phyloP scores from a whole-genome alignment of 2,888 invertebrate species.

The Epinotia bilunana region DNA sequence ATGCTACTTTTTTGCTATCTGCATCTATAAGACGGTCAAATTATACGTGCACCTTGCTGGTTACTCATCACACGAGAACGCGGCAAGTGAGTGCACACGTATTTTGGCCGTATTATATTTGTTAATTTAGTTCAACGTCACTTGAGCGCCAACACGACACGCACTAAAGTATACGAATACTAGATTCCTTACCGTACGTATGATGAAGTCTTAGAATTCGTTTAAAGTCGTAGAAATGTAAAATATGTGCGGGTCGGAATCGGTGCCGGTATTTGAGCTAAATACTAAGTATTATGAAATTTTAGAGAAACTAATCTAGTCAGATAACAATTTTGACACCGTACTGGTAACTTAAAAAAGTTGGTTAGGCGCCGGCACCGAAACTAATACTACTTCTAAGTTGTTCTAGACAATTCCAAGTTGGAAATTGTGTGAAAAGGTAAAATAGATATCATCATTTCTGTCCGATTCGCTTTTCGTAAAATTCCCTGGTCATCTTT shows the following conservation, averaged over 20 bases:
- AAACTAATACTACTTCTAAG: slow-evolving; percentile 26
- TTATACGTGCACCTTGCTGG: neutral
- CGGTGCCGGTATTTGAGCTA: slow-evolving; percentile 25
- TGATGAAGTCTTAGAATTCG: slow-evolving; percentile 20
- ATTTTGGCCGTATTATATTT: neutral
- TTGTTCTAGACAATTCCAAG: slow-evolving; percentile 32
- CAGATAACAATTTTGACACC: slow-evolving; percentile 43
- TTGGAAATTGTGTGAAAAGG: slow-evolving; percentile 20
- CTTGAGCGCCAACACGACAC: slow-evolving; percentile 1
- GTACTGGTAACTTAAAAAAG: slow-evolving; percentile 40
- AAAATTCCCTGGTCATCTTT: neutral
- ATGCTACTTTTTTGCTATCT: slow-evolving; percentile 5
- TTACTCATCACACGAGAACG: neutral
- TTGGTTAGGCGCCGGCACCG: slow-evolving; percentile 34
- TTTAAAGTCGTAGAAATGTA: slow-evolving; percentile 19
- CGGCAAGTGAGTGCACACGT: neutral
- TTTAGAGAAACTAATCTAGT: slow-evolving; percentile 26
- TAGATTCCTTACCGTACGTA: slow-evolving; percentile 6
- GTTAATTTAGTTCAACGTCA: slow-evolving; percentile 8
- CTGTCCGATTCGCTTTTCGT: neutral
- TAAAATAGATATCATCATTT: slow-evolving; percentile 12
- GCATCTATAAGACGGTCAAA: neutral
- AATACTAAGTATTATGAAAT: slow-evolving; percentile 26
- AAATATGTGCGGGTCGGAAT: slow-evolving; percentile 1
- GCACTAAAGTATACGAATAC: slow-evolving; percentile 1